Evolutionary conservation across 2,797 vertebrate species (phyloP).

Genomic region (Aeoliscus strigatus): DNA sequence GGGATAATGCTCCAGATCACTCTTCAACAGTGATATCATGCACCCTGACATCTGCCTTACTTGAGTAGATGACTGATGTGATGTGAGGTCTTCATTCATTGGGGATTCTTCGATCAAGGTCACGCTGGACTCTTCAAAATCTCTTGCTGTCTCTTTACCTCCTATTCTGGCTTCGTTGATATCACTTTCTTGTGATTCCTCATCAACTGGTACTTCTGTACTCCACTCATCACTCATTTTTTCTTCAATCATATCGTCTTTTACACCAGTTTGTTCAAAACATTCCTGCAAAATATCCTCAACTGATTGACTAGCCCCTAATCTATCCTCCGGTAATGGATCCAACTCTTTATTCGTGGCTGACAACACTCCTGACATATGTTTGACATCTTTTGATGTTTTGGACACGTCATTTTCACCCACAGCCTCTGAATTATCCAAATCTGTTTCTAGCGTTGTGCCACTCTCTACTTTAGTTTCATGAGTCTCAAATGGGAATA

Average conservation of each 20-base stretch:
- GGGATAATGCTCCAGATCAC: constrained; percentile 38
- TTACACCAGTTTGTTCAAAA: not conserved
- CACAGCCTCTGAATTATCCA: no score
- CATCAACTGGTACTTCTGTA: no score
- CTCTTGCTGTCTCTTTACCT: not conserved
- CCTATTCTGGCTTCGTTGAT: not conserved
- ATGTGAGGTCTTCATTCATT: constrained; percentile 6
- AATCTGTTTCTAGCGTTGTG: constrained; percentile 7
- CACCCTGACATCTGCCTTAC: constrained; percentile 38
- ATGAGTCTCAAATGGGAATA: not conserved
- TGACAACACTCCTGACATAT: no score
- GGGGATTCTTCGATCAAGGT: constrained; percentile 1
- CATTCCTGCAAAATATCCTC: constrained; percentile 3
- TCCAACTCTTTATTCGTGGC: no score
- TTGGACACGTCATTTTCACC: no score
- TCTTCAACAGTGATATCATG: constrained; percentile 44
- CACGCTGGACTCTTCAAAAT: constrained; percentile 12
- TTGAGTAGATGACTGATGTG: constrained; percentile 13
- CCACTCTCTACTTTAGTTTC: constrained; percentile 11
- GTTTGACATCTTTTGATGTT: no score
- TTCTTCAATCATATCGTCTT: no score
- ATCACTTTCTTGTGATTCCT: constrained; percentile 6
- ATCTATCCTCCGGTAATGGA: constrained; percentile 2
- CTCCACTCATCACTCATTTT: no score
- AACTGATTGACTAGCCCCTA: not conserved